phyloP scores from a whole-genome alignment of 2,797 vertebrate genomes.

The Chromobotia macracanthus region DNA sequence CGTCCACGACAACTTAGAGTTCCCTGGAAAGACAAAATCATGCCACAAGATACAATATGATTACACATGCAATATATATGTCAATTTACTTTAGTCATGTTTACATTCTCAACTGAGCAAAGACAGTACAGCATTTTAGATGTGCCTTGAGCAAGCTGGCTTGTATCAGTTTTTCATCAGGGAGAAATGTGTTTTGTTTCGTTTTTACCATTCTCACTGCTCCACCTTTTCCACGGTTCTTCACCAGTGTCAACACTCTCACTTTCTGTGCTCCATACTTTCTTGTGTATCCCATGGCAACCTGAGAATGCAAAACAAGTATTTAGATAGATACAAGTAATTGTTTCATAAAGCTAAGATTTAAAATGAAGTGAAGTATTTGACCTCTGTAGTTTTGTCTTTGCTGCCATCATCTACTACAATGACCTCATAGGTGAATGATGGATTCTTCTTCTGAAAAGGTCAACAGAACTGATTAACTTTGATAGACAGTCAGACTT shows the following conservation, averaged over 20 bases:
- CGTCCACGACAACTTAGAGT: slow-evolving; percentile 86
- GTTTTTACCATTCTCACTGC: slow-evolving; percentile 89
- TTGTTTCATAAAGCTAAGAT: neutral
- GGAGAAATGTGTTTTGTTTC: neutral
- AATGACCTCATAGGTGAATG: slow-evolving; percentile 93
- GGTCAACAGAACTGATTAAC: slow-evolving; percentile 53
- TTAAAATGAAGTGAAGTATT: neutral
- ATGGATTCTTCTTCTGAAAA: slow-evolving; percentile 81
- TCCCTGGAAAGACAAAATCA: slow-evolving; percentile 75
- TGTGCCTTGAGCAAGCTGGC: neutral
- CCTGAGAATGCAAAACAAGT: slow-evolving; percentile 70
- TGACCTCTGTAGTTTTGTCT: slow-evolving; percentile 92
- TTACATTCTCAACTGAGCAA: neutral
- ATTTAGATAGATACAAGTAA: neutral
- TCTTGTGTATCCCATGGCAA: slow-evolving; percentile 85
- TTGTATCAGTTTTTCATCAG: neutral
- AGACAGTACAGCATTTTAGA: neutral
- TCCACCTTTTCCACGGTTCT: slow-evolving; percentile 93
- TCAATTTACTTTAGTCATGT: neutral
- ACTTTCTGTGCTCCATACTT: slow-evolving; percentile 89
- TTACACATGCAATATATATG: neutral
- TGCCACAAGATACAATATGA: neutral
- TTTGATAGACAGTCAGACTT: neutral
- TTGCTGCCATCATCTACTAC: slow-evolving; percentile 95
- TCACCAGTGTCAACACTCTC: slow-evolving; percentile 86